Evolutionary conservation across 2,888 invertebrate species (phyloP).

Genomic region (Panzeria rudis): DNA sequence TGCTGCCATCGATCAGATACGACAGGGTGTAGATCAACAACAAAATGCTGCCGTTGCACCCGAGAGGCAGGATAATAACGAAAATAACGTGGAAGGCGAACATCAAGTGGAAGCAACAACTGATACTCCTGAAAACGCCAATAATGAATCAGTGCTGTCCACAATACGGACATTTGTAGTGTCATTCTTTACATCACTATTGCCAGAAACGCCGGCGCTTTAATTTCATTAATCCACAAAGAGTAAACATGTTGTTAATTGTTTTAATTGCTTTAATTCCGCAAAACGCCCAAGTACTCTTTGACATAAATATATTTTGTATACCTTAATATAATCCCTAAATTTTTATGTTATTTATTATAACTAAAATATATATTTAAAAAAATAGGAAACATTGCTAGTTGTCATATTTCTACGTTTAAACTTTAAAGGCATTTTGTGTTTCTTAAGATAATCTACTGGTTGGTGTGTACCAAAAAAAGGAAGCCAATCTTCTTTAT

Average conservation of each 20-base stretch:
- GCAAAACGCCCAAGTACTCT: slow-evolving; percentile 31
- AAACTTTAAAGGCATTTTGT: slow-evolving; percentile 10
- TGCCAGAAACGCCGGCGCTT: slow-evolving; percentile 91
- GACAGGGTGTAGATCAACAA: slow-evolving; percentile 71
- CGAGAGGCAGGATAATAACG: slow-evolving; percentile 33
- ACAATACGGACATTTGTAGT: slow-evolving; percentile 95
- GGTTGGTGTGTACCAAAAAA: slow-evolving; percentile 3
- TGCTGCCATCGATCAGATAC: slow-evolving; percentile 73
- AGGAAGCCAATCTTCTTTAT: slow-evolving; percentile 2
- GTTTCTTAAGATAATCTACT: slow-evolving; percentile 6
- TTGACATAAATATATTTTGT: slow-evolving; percentile 36
- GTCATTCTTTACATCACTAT: slow-evolving; percentile 96
- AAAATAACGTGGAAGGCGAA: slow-evolving; percentile 58
- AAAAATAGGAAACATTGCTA: background rate
- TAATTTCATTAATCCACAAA: slow-evolving; percentile 47
- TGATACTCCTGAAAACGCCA: slow-evolving; percentile 76
- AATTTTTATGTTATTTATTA: slow-evolving; percentile 50
- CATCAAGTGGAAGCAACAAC: slow-evolving; percentile 59
- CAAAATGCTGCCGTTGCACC: slow-evolving; percentile 58
- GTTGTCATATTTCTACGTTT: background rate
- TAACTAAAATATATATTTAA: background rate
- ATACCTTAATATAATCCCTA: slow-evolving; percentile 43
- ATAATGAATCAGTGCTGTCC: slow-evolving; percentile 87
- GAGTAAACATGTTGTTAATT: slow-evolving; percentile 37
- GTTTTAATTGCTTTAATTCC: slow-evolving; percentile 62